These are phyloP conservation scores for Tridacna gigas DNA, from an alignment of 2,888 invertebrate species.

Conservation along the genomic window DNA sequence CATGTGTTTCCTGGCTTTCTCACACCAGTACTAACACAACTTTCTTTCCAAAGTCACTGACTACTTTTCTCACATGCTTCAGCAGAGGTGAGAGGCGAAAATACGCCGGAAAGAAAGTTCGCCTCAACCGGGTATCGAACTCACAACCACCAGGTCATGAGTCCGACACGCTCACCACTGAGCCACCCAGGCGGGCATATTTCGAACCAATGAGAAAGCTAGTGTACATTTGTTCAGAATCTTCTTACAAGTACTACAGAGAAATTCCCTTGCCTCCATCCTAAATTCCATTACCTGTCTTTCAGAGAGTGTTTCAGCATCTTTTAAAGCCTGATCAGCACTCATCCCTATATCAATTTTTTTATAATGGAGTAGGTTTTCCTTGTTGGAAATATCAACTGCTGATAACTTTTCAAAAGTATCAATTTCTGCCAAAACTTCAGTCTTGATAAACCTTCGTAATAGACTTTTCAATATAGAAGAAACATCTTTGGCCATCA, in stretches of 20 bases:
- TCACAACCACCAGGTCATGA: no score
- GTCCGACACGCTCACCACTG: no score
- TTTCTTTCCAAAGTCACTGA: no score
- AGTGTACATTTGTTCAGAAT: slow-evolving; percentile 49
- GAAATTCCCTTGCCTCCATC: slow-evolving; percentile 38
- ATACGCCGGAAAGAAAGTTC: no score
- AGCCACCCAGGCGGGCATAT: no score
- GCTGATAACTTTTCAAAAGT: slow-evolving; percentile 2
- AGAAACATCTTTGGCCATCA: slow-evolving; percentile 38
- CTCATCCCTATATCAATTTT: slow-evolving; percentile 53
- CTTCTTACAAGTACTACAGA: slow-evolving; percentile 35
- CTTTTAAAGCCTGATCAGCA: slow-evolving; percentile 45
- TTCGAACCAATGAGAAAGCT: slow-evolving; percentile 49
- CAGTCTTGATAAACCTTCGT: slow-evolving; percentile 45
- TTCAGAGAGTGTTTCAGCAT: slow-evolving; percentile 29
- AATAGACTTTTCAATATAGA: slow-evolving; percentile 39
- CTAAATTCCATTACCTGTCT: slow-evolving; percentile 54
- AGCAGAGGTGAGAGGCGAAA: no score
- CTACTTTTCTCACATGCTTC: no score
- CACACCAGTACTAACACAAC: no score
- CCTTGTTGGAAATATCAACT: slow-evolving; percentile 10
- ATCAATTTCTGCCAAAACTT: slow-evolving; percentile 7
- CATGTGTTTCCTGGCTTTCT: no score
- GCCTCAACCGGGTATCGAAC: no score
- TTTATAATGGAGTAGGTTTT: slow-evolving; percentile 1